A percentile compares a stretch with the other conserved stretches of the same genome.
phyloP scores from a whole-genome alignment of 2,888 invertebrate species.

The Patella depressa region DNA sequence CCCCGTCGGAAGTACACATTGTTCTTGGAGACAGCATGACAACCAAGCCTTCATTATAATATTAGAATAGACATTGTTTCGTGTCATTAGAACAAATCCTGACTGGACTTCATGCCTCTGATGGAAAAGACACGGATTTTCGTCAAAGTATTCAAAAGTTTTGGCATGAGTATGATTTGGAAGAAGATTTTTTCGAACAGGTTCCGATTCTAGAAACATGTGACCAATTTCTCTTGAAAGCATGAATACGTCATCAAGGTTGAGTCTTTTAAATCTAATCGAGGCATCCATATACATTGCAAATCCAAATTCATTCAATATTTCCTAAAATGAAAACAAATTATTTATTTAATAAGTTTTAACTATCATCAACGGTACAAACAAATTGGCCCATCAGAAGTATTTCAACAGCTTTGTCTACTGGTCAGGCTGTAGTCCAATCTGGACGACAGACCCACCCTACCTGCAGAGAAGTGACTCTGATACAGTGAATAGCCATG shows the following conservation, averaged over 20 bases:
- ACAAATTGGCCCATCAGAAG: no score
- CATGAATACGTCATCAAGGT: neutral
- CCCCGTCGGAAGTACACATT: neutral
- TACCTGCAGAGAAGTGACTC: no score
- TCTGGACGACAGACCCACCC: no score
- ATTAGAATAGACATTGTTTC: neutral
- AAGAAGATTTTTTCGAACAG: neutral
- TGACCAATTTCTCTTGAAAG: neutral
- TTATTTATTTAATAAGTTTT: no score
- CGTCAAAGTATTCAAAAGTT: neutral
- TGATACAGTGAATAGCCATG: no score
- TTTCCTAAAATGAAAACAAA: neutral
- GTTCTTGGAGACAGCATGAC: neutral
- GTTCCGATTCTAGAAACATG: neutral
- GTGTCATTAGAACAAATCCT: neutral
- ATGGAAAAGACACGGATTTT: neutral
- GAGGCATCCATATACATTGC: conserved; percentile 1
- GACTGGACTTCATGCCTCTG: neutral
- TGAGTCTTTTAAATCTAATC: neutral
- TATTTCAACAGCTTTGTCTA: no score
- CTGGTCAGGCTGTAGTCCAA: no score
- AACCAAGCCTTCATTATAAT: neutral
- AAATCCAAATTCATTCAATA: neutral
- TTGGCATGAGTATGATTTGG: neutral
- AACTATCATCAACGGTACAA: no score